These are phyloP conservation scores for Tinea trinotella DNA, from an alignment of 2,888 invertebrate species.

Conservation along the genomic window DNA sequence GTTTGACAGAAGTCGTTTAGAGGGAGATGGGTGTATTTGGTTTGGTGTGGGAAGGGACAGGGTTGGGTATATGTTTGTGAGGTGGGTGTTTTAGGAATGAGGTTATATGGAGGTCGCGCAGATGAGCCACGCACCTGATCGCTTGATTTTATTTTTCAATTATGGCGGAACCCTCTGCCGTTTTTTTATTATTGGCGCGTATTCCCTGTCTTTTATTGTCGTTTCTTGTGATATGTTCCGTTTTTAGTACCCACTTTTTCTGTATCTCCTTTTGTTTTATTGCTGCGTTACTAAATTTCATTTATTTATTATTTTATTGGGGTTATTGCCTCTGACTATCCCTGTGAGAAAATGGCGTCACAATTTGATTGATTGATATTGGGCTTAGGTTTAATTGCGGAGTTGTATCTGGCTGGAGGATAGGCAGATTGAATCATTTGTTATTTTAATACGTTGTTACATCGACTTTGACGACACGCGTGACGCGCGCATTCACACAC, in stretches of 20 bases:
- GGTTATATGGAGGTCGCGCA: conserved; percentile 45
- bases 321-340: neutral
- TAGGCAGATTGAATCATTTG: too few relatives aligned
- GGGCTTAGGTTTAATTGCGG: too few relatives aligned
- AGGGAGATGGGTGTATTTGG: conserved; percentile 34
- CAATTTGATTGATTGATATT: too few relatives aligned
- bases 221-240: conserved; percentile 1
- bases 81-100: conserved; percentile 35
- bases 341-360: too few relatives aligned
- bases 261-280: neutral
- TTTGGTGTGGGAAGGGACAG: conserved; percentile 33
- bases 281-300: neutral
- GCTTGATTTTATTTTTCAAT: conserved; percentile 62
- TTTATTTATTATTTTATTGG: neutral
- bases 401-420: too few relatives aligned
- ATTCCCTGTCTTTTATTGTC: conserved; percentile 16
- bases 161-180: conserved; percentile 27
- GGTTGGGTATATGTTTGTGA: conserved; percentile 35
- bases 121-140: conserved; percentile 61
- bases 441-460: too few relatives aligned
- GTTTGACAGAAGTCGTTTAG: conserved; percentile 56
- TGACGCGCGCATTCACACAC: too few relatives aligned
- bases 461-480: too few relatives aligned
- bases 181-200: conserved; percentile 11
- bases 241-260: neutral